Percentiles rank a stretch among this genome's conserved stretches.
Conservation (phyloP, 2,888 invertebrate genomes). For the Eupithecia exiguata region DNA sequence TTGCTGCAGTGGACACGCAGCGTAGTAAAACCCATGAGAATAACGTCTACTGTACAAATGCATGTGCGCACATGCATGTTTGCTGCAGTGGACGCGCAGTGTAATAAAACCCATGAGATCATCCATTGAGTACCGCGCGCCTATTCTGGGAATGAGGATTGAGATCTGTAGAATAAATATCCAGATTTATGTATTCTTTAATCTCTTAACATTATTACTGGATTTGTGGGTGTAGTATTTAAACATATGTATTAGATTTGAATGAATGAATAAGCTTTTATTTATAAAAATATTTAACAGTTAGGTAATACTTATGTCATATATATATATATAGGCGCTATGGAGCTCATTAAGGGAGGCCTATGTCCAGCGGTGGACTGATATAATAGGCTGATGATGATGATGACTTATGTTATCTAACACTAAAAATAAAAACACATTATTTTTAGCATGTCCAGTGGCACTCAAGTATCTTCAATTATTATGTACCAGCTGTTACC, state of each 20-base stretch:
- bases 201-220: constrained; percentile 28
- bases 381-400: too few relatives aligned
- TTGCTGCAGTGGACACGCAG: background rate
- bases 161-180: constrained; percentile 33
- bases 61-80: background rate
- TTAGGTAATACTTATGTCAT: too few relatives aligned
- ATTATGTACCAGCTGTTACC: too few relatives aligned
- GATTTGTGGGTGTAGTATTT: background rate
- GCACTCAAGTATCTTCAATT: too few relatives aligned
- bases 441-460: too few relatives aligned
- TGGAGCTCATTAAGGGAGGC: too few relatives aligned
- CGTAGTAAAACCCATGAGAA: constrained; percentile 24
- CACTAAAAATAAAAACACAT: too few relatives aligned
- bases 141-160: constrained; percentile 48
- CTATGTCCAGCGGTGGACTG: too few relatives aligned
- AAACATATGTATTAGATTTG: background rate
- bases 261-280: too few relatives aligned
- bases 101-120: constrained; percentile 53
- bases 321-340: too few relatives aligned
- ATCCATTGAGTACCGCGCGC: constrained; percentile 44
- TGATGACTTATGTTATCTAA: too few relatives aligned
- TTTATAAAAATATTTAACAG: too few relatives aligned
- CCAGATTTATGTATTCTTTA: constrained; percentile 36
- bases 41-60: background rate
- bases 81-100: background rate